These are phyloP conservation scores for Betta splendens DNA, from an alignment of 2,797 vertebrate species.

Conservation along the genomic window DNA sequence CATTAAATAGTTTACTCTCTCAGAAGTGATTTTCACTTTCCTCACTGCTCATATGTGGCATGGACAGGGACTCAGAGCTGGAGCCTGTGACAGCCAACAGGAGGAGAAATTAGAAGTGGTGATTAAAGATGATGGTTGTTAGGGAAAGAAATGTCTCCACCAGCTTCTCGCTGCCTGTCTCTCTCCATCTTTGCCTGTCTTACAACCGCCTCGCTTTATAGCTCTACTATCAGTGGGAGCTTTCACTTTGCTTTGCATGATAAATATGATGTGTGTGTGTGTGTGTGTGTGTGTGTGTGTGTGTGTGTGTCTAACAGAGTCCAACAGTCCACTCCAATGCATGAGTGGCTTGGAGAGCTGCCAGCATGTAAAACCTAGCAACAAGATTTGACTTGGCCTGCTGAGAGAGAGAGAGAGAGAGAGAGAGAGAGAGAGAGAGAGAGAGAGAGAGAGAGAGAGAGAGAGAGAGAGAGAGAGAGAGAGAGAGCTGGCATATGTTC, in stretches of 20 bases:
- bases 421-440: slow-evolving; percentile 42
- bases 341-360: slow-evolving; percentile 74
- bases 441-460: slow-evolving; percentile 43
- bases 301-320: slow-evolving; percentile 43
- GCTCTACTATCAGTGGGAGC: slow-evolving; percentile 63
- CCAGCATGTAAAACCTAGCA: slow-evolving; percentile 81
- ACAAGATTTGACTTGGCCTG: slow-evolving; percentile 77
- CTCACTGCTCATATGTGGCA: slow-evolving; percentile 36
- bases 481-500: slow-evolving; percentile 69
- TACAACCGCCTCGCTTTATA: slow-evolving; percentile 31
- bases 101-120: slow-evolving; percentile 56
- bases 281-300: slow-evolving; percentile 41
- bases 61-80: slow-evolving; percentile 19
- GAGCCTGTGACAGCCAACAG: slow-evolving; percentile 48
- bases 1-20: slow-evolving; percentile 16
- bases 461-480: slow-evolving; percentile 33
- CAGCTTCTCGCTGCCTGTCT: slow-evolving; percentile 12
- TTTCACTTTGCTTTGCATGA: slow-evolving; percentile 73
- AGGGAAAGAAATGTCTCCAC: slow-evolving; percentile 51
- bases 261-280: slow-evolving; percentile 73
- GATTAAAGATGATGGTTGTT: slow-evolving; percentile 67
- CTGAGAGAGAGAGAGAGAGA: slow-evolving; percentile 45
- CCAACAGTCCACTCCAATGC: slow-evolving; percentile 78
- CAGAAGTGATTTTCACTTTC: slow-evolving; percentile 43
- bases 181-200: slow-evolving; percentile 33